Base-by-base conservation (phyloP, 2,888 invertebrate genomes). In the Kryphioiulus occultus region DNA sequence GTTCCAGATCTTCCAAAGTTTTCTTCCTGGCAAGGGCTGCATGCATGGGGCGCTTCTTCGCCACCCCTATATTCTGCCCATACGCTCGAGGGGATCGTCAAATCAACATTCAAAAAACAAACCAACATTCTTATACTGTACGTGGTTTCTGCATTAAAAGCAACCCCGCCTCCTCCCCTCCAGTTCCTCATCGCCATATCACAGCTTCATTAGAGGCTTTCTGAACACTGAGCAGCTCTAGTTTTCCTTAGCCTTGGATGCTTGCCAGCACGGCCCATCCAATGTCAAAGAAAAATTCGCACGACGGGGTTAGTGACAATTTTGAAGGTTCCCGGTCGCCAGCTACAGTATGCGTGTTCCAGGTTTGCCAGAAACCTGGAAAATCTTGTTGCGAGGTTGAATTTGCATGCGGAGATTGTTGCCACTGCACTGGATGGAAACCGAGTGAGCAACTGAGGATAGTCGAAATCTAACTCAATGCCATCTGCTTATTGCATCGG, bases 401-500 rank as follows among this genome's bases (percentile, higher is more conserved):
- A 42, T 42, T 42, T 42, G 42, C 42, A 42, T 42, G 42, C 42
- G 15, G 42, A 2, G 42, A 42, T 42, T 9, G 9, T 42, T 9
- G 42, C 15, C 10, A 42, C 15, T 9, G 42, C 42, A 15, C 10
- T 42, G 42, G 10, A 9, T 42, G 42, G 42, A 15, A 0, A 15
- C 42, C 42, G 19, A 47, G 68, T n/a, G 68, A 26, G n/a, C n/a
- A 68, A 68, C 12, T 26, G 68, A 10, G n/a, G 15, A 68, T 26
- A 10, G 26, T 7, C 30, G 12, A n/a, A 3, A 4, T 17, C 84
- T 22, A 35, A 35, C 84, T 84, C 84, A 68, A 68, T 68, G 84
- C 84, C 84, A 84, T 84, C 39, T 35, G 84, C 68, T 1, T 59
- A 68, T 26, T 68, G 68, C 68, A 68, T 68, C 68, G 68, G 26